phyloP scores from a whole-genome alignment of 2,113 vertebrate species.

The Pedionomus torquatus region DNA sequence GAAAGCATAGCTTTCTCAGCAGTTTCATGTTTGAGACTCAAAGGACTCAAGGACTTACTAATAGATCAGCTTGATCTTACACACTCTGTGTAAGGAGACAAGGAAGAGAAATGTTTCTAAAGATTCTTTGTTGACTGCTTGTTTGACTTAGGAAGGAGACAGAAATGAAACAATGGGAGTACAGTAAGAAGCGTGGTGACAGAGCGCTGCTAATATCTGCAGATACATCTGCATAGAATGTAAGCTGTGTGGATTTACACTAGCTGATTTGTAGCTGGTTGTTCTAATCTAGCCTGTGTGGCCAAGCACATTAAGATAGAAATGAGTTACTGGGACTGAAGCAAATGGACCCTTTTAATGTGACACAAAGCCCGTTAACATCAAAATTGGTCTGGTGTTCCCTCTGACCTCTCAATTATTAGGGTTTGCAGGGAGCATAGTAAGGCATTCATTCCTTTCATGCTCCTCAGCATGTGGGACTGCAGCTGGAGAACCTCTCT shows the following conservation, averaged over 20 bases:
- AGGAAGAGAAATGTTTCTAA: neutral
- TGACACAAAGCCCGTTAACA: slow-evolving; percentile 18
- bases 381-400: slow-evolving; percentile 48
- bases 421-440: neutral
- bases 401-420: slow-evolving; percentile 25
- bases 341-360: neutral
- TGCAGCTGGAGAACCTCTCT: slow-evolving; percentile 52
- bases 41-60: neutral
- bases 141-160: neutral
- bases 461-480: neutral
- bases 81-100: neutral
- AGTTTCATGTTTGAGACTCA: neutral
- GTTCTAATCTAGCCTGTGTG: neutral
- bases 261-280: neutral
- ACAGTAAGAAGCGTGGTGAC: neutral
- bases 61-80: neutral
- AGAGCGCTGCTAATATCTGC: neutral
- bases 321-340: neutral
- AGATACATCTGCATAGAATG: neutral
- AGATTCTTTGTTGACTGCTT: neutral
- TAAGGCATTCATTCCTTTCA: slow-evolving; percentile 39
- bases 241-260: neutral
- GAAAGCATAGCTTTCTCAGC: neutral
- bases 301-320: neutral
- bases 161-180: neutral